Percentiles rank a stretch among this genome's conserved stretches.
Conservation (phyloP, 2,113 vertebrate species). For the Carollia perspicillata region DNA sequence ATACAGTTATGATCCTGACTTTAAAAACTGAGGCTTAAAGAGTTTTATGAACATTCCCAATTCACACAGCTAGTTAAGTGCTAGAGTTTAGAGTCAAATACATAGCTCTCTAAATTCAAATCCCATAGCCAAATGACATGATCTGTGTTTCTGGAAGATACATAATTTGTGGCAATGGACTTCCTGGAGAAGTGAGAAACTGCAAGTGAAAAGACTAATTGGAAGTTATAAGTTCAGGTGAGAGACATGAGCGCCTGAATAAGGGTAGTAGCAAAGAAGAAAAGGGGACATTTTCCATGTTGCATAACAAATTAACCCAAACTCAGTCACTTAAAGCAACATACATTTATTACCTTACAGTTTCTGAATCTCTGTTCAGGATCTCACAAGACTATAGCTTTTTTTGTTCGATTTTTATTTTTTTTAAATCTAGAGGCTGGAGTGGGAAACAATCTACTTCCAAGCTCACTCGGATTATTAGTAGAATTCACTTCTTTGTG, state of each 20-base stretch:
- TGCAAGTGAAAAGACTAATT: neutral
- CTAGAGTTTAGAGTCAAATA: constrained; percentile 28
- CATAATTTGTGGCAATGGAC: neutral
- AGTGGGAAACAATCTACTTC: neutral
- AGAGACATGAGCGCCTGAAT: neutral
- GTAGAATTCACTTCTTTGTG: neutral
- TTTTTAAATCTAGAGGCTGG: neutral
- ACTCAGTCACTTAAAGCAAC: neutral
- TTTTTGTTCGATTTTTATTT: too few relatives aligned
- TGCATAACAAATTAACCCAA: neutral
- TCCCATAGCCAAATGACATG: neutral
- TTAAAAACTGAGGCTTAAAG: neutral
- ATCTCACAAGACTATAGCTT: neutral
- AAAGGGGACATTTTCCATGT: neutral
- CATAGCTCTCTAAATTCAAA: neutral
- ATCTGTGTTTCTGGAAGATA: neutral
- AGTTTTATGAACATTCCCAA: neutral
- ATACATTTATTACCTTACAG: neutral
- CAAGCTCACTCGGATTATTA: neutral
- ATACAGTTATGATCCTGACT: neutral
- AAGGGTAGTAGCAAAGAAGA: neutral
- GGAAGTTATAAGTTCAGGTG: neutral
- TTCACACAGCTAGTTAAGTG: neutral
- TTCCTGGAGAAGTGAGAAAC: neutral
- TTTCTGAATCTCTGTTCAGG: neutral